These are phyloP conservation scores for Drosophila barbarae DNA, from an alignment of 2,888 invertebrate genomes.

Conservation along the genomic window DNA sequence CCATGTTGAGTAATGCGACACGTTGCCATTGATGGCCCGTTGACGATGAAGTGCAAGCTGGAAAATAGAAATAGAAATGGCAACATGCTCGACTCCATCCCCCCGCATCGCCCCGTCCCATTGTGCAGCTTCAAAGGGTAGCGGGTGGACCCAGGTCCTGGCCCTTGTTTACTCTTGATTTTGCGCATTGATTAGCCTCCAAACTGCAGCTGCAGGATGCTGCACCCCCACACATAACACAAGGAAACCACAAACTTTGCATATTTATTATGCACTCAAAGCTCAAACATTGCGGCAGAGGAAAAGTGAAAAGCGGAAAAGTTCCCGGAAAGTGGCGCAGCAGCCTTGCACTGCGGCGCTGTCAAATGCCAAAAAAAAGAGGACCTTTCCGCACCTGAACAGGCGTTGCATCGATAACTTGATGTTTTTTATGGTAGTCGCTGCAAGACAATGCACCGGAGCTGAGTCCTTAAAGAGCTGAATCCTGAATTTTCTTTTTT, in stretches of 20 bases:
- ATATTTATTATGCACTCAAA: conserved; percentile 67
- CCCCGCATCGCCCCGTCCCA: not conserved
- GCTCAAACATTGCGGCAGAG: conserved; percentile 55
- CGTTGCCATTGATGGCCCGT: conserved; percentile 73
- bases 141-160: not conserved
- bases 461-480: too few species aligned
- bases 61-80: conserved; percentile 62
- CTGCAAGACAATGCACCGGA: not conserved
- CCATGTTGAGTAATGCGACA: conserved; percentile 74
- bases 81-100: not conserved
- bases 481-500: not conserved
- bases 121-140: too few species aligned
- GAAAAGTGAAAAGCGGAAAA: conserved; percentile 39
- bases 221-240: not conserved
- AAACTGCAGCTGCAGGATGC: not conserved
- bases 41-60: conserved; percentile 72
- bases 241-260: conserved; percentile 56
- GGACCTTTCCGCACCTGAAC: not conserved
- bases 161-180: conserved; percentile 59
- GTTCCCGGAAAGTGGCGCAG: conserved; percentile 17
- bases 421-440: conserved; percentile 39
- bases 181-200: conserved; percentile 62
- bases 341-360: conserved; percentile 14
- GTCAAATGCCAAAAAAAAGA: conserved; percentile 7
- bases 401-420: conserved; percentile 56